Percentiles rank a stretch among this genome's conserved stretches.
Conservation (phyloP, 2,113 vertebrate species). For the Cervus canadensis region DNA sequence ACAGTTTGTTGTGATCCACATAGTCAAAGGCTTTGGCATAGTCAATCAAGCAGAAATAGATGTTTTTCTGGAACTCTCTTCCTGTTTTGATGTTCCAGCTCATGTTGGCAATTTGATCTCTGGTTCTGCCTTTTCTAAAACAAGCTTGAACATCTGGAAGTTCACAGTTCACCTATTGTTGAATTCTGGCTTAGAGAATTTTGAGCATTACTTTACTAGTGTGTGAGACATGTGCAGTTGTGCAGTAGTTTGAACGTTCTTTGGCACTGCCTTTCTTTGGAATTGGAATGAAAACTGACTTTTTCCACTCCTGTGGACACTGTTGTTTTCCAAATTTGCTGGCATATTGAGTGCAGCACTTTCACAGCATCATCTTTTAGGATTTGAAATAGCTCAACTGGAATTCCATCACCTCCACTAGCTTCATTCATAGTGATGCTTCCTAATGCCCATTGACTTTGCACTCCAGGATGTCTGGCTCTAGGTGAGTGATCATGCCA, state of each 20-base stretch:
- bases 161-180: rapidly evolving
- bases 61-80: neutral
- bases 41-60: neutral
- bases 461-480: neutral
- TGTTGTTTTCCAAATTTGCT: neutral
- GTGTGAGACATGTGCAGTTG: neutral
- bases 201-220: neutral
- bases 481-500: rapidly evolving
- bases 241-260: neutral
- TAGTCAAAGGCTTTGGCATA: neutral
- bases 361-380: neutral
- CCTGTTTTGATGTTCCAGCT: neutral
- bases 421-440: neutral
- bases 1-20: neutral
- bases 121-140: neutral
- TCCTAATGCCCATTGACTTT: neutral
- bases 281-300: neutral
- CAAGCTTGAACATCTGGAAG: neutral
- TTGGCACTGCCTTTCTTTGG: neutral
- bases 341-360: neutral
- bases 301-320: neutral
- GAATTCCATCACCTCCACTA: neutral
- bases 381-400: neutral
- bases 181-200: neutral
- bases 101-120: neutral